phyloP scores from a whole-genome alignment of 2,888 invertebrate genomes.

The Metellina segmentata region DNA sequence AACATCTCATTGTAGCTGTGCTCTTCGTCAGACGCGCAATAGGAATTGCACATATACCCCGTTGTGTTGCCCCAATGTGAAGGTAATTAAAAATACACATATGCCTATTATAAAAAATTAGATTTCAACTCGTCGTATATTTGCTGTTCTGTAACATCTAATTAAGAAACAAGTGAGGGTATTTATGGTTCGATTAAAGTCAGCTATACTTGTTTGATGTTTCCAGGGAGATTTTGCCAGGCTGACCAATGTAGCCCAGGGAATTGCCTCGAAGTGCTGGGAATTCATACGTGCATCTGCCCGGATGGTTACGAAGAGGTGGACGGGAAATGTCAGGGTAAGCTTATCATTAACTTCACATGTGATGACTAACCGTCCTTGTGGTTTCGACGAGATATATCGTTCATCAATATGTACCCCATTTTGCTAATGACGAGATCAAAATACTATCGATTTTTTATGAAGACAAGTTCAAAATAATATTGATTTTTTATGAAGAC shows the following conservation, averaged over 20 bases:
- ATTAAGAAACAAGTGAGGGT: too few species aligned
- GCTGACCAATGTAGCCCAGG: neutral
- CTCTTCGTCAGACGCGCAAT: too few species aligned
- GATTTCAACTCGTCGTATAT: too few species aligned
- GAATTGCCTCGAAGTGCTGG: conserved; percentile 10
- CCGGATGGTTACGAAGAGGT: neutral
- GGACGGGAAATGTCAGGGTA: conserved; percentile 11
- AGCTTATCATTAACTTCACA: neutral
- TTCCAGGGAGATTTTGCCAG: neutral
- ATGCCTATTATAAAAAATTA: too few species aligned
- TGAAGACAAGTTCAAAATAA: neutral
- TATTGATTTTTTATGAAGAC: too few species aligned
- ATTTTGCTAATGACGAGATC: neutral
- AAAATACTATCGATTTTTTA: too few species aligned
- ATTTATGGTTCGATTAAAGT: too few species aligned
- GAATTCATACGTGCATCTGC: conserved; percentile 11
- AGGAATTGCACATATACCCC: too few species aligned
- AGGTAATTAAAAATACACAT: too few species aligned
- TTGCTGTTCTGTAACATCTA: too few species aligned
- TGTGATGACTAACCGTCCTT: neutral
- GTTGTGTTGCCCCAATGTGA: too few species aligned
- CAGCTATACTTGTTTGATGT: neutral
- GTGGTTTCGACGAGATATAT: neutral
- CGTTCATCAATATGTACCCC: neutral
- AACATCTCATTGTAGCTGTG: too few species aligned